phyloP scores from a whole-genome alignment of 2,797 vertebrate genomes.

The Sebastes minor region DNA sequence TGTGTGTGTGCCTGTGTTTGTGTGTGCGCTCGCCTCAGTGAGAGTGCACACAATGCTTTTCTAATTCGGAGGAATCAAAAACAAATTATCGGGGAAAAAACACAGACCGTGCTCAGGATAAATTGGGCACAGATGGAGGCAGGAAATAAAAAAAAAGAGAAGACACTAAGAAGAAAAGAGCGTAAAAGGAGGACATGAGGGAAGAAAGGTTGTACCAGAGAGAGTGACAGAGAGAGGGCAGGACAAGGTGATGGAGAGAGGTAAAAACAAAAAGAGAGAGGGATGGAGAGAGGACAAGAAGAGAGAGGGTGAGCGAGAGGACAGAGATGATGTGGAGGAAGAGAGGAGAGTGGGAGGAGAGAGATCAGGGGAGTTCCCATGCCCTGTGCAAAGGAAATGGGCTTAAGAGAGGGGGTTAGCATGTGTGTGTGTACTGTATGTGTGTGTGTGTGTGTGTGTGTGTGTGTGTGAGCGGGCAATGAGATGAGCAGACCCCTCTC shows the following conservation, averaged over 20 bases:
- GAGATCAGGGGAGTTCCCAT: conserved; percentile 84
- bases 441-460: conserved; percentile 24
- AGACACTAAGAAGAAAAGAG: conserved; percentile 54
- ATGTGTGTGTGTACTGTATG: conserved; percentile 47
- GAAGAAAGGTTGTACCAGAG: conserved; percentile 52
- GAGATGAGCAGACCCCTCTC: conserved; percentile 78
- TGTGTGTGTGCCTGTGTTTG: conserved; percentile 50
- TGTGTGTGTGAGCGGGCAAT: conserved; percentile 67
- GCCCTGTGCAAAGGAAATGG: conserved; percentile 85
- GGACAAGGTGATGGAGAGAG: conserved; percentile 59
- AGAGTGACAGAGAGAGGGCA: conserved; percentile 60
- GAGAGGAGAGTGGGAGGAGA: conserved; percentile 75
- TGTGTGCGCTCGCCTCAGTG: conserved; percentile 59
- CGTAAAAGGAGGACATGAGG: conserved; percentile 35
- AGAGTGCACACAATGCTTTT: conserved; percentile 91
- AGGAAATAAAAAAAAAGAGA: conserved; percentile 78
- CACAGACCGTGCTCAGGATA: conserved; percentile 85
- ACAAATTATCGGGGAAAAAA: conserved; percentile 92
- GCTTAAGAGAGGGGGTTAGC: conserved; percentile 74
- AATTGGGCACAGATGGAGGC: conserved; percentile 97
- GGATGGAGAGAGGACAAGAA: conserved; percentile 46
- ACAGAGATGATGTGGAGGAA: conserved; percentile 72
- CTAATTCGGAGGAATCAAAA: conserved; percentile 98
- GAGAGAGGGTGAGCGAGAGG: conserved; percentile 73
- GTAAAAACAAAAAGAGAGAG: conserved; percentile 32